A percentile compares a stretch with the other conserved stretches of the same genome.
These are phyloP conservation scores for Pogoniulus pusillus DNA, from an alignment of 2,797 vertebrate species.

Conservation along the genomic window DNA sequence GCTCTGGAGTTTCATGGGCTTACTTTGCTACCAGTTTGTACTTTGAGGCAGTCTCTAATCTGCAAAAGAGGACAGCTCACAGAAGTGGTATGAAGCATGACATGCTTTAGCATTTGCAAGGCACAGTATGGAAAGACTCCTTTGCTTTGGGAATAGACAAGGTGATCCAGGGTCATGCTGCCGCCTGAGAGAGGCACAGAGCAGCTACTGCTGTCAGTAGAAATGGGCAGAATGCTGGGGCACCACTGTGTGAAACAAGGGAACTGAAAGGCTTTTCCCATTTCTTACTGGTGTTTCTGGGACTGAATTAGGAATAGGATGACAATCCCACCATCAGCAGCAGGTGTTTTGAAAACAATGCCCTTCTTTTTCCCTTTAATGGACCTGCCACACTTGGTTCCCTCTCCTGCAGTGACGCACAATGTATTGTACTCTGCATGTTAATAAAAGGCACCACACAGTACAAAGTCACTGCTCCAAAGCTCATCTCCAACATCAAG, in stretches of 20 bases:
- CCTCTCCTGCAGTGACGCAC: neutral
- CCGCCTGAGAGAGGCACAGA: neutral
- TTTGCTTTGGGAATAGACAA: neutral
- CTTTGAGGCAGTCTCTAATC: neutral
- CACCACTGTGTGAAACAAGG: neutral
- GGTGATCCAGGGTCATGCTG: rapidly evolving
- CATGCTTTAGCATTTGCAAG: neutral
- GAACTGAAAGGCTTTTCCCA: neutral
- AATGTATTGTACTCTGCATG: constrained; percentile 4
- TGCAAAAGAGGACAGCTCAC: neutral
- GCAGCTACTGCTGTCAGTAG: neutral
- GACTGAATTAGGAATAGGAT: neutral
- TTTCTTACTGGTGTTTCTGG: neutral
- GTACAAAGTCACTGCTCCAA: constrained; percentile 44
- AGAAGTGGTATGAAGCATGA: neutral
- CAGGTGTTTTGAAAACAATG: neutral
- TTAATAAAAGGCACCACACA: constrained; percentile 35
- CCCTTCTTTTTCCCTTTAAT: neutral
- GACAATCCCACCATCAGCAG: neutral
- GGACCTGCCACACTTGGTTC: neutral
- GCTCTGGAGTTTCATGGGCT: neutral
- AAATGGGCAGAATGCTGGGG: neutral
- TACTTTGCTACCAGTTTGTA: neutral
- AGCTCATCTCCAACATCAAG: constrained; percentile 40
- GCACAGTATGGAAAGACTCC: neutral